Evolutionary conservation across 2,888 invertebrate genomes (phyloP), one percentile per base, ranked within the genome.

Genomic region (Caenorhabditis imperialis): DNA sequence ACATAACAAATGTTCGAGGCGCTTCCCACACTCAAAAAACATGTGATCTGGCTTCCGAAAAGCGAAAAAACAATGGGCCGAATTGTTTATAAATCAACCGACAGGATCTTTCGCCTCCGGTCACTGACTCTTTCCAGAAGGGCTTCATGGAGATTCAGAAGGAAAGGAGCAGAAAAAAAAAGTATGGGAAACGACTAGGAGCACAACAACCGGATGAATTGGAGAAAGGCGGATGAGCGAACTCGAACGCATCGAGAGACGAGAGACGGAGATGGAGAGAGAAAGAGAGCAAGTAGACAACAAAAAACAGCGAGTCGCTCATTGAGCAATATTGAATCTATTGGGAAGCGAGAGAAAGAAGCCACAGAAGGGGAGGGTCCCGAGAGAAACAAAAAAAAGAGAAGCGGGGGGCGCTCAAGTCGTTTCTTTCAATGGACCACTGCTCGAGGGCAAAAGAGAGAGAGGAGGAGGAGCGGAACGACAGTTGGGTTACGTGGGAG

Each of bases 401-500:
- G 48, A 3, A 16, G 7, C 23, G 3, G 23, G 23, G 23, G 23
- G 23, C 7, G 45, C 40, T 3, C 10, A n/a, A 8, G 7, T 33
- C 33, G 6, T 37, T 8, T 8, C 37, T 3, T 16, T 16, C 37
- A 16, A 3, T 2, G 10, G 10, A 37, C 12, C 12, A 37, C 3
- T 37, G 37, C 37, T 37, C 37, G 37, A 37, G 37, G 37, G 37
- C 37, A 16, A 37, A 37, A 37, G 33, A 57, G 23, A 35, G 50
- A 42, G 42, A 5, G 12, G 33, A 42, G 33, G 53, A 42, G 47
- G 47, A 10, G 47, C 22, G n/a, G 27, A 40, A 30, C 10, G 63
- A 63, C 53, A 62, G 62, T 54, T 53, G 54, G 27, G 45, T 54
- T 55, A 40, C 54, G 55, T 54, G 45, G 47, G 63, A 27, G 27